A percentile compares a stretch with the other conserved stretches of the same genome.
Evolutionary conservation across 2,888 invertebrate genomes (phyloP).

Genomic region (Physocephala rufipes): DNA sequence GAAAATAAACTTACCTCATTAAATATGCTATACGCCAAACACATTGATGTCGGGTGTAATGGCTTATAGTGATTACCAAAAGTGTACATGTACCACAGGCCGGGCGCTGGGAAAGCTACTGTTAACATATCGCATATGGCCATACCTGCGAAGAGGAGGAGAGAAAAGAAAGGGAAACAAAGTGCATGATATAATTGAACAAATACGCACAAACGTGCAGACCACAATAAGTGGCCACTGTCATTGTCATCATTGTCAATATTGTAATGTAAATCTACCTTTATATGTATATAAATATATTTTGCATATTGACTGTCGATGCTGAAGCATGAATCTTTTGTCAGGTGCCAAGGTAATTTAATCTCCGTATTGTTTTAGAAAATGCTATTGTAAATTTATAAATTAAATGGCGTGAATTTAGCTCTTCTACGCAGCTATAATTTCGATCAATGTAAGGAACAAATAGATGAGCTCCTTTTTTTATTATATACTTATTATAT

Average conservation of each 20-base stretch:
- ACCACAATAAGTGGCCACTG: not conserved
- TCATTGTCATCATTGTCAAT: not conserved
- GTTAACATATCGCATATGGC: conserved; percentile 95
- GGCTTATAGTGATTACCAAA: conserved; percentile 87
- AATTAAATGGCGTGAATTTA: too few relatives aligned
- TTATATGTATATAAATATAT: too few relatives aligned
- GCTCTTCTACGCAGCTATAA: too few relatives aligned
- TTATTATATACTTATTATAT: too few relatives aligned
- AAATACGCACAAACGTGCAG: not conserved
- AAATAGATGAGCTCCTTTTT: too few relatives aligned
- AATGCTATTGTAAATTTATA: too few relatives aligned
- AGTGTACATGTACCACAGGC: conserved; percentile 92
- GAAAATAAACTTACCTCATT: conserved; percentile 72
- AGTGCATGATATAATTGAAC: not conserved
- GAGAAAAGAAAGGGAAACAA: conserved; percentile 1
- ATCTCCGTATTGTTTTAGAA: too few relatives aligned
- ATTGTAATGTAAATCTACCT: not conserved
- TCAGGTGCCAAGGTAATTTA: too few relatives aligned
- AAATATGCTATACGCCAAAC: conserved; percentile 83
- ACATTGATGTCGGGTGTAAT: conserved; percentile 77
- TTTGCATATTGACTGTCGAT: too few relatives aligned
- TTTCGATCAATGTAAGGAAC: too few relatives aligned
- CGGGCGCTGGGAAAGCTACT: conserved; percentile 87
- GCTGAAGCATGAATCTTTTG: too few relatives aligned
- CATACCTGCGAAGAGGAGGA: conserved; percentile 72